Conservation (phyloP, 2,113 vertebrate genomes). For the Enhydra lutris region DNA sequence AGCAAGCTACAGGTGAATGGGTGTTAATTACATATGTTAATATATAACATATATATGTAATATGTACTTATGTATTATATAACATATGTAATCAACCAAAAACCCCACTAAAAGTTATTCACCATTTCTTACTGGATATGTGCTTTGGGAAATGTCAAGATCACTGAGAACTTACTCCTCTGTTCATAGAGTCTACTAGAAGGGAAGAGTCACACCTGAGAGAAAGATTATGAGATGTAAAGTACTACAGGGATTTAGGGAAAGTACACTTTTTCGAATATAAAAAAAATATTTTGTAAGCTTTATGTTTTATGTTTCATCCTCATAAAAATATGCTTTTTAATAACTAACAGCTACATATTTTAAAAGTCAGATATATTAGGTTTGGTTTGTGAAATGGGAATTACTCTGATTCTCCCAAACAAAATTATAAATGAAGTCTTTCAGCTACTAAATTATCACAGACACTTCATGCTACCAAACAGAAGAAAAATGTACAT, state of each 20-base stretch:
- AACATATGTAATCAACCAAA: neutral
- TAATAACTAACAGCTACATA: neutral
- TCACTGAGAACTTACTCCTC: neutral
- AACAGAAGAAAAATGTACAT: neutral
- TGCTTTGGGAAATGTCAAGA: neutral
- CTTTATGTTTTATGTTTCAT: neutral
- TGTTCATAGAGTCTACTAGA: neutral
- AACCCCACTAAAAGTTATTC: neutral
- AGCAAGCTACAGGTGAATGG: neutral
- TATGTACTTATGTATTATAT: neutral
- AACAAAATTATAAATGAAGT: conserved; percentile 2
- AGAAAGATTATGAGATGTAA: neutral
- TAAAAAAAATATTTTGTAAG: neutral
- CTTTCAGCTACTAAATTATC: neutral
- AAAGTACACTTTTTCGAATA: neutral
- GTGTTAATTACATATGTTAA: neutral
- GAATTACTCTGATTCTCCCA: neutral
- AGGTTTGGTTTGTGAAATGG: neutral
- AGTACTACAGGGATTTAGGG: neutral
- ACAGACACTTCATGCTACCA: neutral
- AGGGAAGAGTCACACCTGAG: neutral
- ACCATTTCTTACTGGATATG: neutral
- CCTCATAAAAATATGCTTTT: neutral
- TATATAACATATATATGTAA: neutral
- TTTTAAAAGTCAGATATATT: neutral